Base-by-base conservation (phyloP, 2,888 invertebrate genomes). In the Tiphia femorata region DNA sequence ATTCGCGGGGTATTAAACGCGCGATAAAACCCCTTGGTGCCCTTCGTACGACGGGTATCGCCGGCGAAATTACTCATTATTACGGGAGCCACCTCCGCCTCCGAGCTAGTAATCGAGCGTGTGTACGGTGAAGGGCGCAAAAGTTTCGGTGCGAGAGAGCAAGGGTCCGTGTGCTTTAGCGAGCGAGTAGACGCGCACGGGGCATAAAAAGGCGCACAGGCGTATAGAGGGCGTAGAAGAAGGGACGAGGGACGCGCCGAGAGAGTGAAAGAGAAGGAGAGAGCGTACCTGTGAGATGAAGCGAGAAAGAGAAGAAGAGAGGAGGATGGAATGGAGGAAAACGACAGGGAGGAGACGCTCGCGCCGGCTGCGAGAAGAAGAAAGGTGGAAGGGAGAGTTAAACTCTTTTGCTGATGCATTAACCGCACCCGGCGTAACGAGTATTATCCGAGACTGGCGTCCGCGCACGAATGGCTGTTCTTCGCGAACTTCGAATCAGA, bases 381-480 rank as follows among this genome's bases (percentile, higher is more conserved):
- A 41, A 58, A 62, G 30, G 35, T 27, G 41, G n/a, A n/a, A n/a
- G 52, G 43, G 30, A 43, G 49, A 48, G 51, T 49, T 69, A 72
- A 77, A 78, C 75, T 77, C 78, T 77, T 81, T 77, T 61, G 72
- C 74, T 72, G 77, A 80, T 77, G 78, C 81, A 80, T 82, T 82
- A 82, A 82, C 79, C 82, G 64, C 82, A 82, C 72, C 81, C 77
- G 81, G 71, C 58, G 70, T 71, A 70, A 70, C 60, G 61, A 60
- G 65, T 65, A 63, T 67, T 63, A 70, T 67, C 54, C 67, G 42
- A 33, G 57, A 49, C 44, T 46, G 62, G 59, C 59, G 35, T 7
- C 7, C 61, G 61, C 30, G 44, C 41, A 40, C 54, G 63, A n/a
- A 59, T 59, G 42, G 62, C 51, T 61, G 63, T 60, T 61, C 58